Percentiles rank a stretch among this genome's conserved stretches.
Conservation (phyloP, 2,797 vertebrate genomes). For the Anguilla pacifica region DNA sequence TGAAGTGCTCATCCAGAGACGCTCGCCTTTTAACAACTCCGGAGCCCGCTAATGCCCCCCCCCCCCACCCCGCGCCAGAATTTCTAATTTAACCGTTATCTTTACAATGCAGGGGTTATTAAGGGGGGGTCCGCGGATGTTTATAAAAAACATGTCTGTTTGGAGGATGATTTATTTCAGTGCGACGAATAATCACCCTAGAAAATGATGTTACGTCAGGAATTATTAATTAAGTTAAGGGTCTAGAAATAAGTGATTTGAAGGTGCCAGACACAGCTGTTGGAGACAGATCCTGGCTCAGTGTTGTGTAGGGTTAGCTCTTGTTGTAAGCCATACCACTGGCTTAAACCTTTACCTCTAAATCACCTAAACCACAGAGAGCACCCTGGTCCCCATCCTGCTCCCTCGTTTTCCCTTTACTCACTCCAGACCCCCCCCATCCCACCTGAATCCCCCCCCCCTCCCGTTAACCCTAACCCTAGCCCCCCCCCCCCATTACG, state of each 20-base stretch:
- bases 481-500: background rate
- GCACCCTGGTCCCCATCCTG: background rate
- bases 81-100: slow-evolving; percentile 11
- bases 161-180: background rate
- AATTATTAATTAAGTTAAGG: background rate
- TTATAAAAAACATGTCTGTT: background rate
- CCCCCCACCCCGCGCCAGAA: background rate
- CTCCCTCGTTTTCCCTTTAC: background rate
- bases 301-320: background rate
- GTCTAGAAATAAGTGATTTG: background rate
- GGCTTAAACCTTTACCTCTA: background rate
- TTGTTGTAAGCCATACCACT: background rate
- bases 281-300: background rate
- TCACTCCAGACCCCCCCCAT: background rate
- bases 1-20: slow-evolving; percentile 18
- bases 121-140: background rate
- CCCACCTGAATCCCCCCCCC: background rate
- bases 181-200: background rate
- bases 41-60: background rate
- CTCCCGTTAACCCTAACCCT: background rate
- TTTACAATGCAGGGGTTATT: slow-evolving; percentile 7
- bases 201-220: background rate
- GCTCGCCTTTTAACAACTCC: background rate
- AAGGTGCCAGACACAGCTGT: background rate
- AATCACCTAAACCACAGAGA: background rate